These are phyloP conservation scores for Sandelia bainsii DNA, from an alignment of 2,797 vertebrate genomes.

Conservation along the genomic window DNA sequence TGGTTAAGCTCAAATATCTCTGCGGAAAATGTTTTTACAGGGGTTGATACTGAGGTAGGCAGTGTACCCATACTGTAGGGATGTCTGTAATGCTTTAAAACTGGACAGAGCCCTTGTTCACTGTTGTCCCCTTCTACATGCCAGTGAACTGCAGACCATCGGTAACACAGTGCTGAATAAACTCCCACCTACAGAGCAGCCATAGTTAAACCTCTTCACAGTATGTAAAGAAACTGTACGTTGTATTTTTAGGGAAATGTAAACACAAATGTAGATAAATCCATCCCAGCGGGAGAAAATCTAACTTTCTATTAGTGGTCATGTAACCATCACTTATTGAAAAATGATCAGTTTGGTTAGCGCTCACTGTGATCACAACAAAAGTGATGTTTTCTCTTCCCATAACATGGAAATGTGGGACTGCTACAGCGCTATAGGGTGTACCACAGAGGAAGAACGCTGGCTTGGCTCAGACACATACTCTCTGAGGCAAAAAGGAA, in stretches of 20 bases:
- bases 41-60: slow-evolving; percentile 46
- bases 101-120: slow-evolving; percentile 41
- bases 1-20: slow-evolving; percentile 74
- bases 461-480: slow-evolving; percentile 28
- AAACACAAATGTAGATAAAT: slow-evolving; percentile 31
- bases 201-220: slow-evolving; percentile 12
- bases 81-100: slow-evolving; percentile 52
- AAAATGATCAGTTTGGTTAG: slow-evolving; percentile 41
- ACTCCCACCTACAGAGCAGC: slow-evolving; percentile 44
- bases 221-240: slow-evolving; percentile 17
- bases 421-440: slow-evolving; percentile 9
- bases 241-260: slow-evolving; percentile 15
- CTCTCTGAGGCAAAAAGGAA: not conserved
- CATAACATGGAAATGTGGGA: slow-evolving; percentile 37
- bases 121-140: slow-evolving; percentile 16
- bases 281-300: slow-evolving; percentile 34
- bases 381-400: slow-evolving; percentile 32
- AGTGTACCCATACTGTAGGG: slow-evolving; percentile 27
- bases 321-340: slow-evolving; percentile 29
- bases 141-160: slow-evolving; percentile 46
- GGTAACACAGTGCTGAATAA: slow-evolving; percentile 47
- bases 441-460: slow-evolving; percentile 21
- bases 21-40: slow-evolving; percentile 67
- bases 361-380: slow-evolving; percentile 36
- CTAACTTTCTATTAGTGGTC: slow-evolving; percentile 14